Conservation (phyloP, 2,797 vertebrate species). For the Trachops cirrhosus region DNA sequence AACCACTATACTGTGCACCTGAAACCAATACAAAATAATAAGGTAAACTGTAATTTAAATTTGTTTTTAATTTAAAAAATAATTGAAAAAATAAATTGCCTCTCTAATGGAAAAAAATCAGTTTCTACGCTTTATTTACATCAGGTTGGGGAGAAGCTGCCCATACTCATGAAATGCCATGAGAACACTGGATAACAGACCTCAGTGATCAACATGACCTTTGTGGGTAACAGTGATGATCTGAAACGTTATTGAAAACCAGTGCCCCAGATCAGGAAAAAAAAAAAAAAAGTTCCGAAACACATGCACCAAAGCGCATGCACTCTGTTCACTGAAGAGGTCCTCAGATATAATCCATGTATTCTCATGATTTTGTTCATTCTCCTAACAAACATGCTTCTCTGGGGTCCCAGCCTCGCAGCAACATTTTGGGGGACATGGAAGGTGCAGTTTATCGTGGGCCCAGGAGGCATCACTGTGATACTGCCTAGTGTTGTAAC, state of each 20-base stretch:
- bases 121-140: background rate
- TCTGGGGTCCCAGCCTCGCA: background rate
- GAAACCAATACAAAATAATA: background rate
- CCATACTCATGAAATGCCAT: background rate
- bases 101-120: background rate
- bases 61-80: background rate
- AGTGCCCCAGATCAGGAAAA: background rate
- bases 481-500: background rate
- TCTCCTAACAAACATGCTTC: background rate
- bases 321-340: background rate
- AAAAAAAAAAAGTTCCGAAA: background rate
- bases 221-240: background rate
- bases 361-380: background rate
- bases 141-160: background rate
- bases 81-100: background rate
- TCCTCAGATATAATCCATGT: background rate
- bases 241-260: background rate
- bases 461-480: background rate
- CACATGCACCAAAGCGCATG: background rate
- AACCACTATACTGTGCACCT: background rate
- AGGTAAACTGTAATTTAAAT: background rate
- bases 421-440: background rate
- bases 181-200: background rate
- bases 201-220: background rate
- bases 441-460: background rate